Evolutionary conservation across 35 echinoderm and acorn worm genomes (phyloP).

Genomic region (Lytechinus pictus): DNA sequence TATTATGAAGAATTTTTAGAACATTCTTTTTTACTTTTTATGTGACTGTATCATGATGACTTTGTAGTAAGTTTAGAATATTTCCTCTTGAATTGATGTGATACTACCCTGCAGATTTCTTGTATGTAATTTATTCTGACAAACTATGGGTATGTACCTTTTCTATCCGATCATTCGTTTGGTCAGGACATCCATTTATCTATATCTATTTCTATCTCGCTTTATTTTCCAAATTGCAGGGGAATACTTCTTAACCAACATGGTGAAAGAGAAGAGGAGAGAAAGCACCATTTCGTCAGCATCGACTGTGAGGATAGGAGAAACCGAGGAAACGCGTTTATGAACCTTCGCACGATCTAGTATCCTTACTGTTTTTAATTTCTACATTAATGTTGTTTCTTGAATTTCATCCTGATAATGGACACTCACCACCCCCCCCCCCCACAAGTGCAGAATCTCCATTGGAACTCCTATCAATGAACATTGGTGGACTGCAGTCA

Average conservation of each 20-base stretch:
- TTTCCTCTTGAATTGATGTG: too few species aligned
- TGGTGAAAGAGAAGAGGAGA: constrained; percentile 37
- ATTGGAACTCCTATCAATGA: too few species aligned
- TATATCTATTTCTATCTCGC: not conserved
- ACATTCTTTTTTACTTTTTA: too few species aligned
- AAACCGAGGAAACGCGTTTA: not conserved
- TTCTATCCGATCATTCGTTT: too few species aligned
- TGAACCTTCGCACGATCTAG: not conserved
- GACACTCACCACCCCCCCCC: not conserved
- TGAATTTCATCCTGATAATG: not conserved
- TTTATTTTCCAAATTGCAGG: not conserved
- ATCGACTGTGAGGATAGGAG: not conserved
- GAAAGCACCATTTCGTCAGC: not conserved
- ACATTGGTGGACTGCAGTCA: too few species aligned
- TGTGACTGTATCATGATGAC: too few species aligned
- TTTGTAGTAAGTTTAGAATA: too few species aligned
- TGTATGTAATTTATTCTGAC: too few species aligned
- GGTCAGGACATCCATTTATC: not conserved
- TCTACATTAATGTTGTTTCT: not conserved
- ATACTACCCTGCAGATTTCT: too few species aligned
- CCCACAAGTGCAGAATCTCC: too few species aligned
- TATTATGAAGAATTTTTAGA: too few species aligned
- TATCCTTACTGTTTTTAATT: not conserved
- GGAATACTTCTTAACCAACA: constrained; percentile 47
- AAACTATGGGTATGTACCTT: too few species aligned